Conservation (phyloP, 2,797 vertebrate genomes). For the Valencia hispanica region DNA sequence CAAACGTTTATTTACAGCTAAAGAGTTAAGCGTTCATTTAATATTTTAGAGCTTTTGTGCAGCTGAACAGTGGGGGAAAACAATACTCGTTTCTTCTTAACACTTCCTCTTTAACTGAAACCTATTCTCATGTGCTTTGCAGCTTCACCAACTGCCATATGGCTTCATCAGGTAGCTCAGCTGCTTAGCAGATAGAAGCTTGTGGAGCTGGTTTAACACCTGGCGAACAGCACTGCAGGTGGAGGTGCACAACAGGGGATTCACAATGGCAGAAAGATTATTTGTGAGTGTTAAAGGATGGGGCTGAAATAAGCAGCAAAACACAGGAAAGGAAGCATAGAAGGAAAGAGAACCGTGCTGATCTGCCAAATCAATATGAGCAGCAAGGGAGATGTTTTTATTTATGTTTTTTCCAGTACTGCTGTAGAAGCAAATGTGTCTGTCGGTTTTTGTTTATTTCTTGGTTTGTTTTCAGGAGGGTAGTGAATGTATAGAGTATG, state of each 20-base stretch:
- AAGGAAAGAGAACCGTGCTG: constrained; percentile 28
- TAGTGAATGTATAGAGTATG: neutral
- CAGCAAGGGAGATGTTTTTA: constrained; percentile 43
- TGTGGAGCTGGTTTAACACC: constrained; percentile 17
- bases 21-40: neutral
- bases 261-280: constrained; percentile 24
- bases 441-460: neutral
- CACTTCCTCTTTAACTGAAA: constrained; percentile 14
- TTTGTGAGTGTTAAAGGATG: constrained; percentile 33
- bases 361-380: constrained; percentile 54
- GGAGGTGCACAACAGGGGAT: constrained; percentile 32
- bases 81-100: constrained; percentile 24
- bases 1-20: too few relatives aligned
- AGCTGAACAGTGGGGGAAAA: neutral
- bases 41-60: neutral
- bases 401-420: constrained; percentile 14
- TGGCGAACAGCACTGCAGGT: constrained; percentile 18
- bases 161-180: constrained; percentile 30
- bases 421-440: constrained; percentile 34
- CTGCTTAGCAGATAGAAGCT: constrained; percentile 5
- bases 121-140: constrained; percentile 16
- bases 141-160: constrained; percentile 28
- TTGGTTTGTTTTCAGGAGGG: neutral
- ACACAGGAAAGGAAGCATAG: constrained; percentile 4
- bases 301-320: constrained; percentile 20